phyloP scores from a whole-genome alignment of 2,888 invertebrate genomes.

The Gortyna flavago region DNA sequence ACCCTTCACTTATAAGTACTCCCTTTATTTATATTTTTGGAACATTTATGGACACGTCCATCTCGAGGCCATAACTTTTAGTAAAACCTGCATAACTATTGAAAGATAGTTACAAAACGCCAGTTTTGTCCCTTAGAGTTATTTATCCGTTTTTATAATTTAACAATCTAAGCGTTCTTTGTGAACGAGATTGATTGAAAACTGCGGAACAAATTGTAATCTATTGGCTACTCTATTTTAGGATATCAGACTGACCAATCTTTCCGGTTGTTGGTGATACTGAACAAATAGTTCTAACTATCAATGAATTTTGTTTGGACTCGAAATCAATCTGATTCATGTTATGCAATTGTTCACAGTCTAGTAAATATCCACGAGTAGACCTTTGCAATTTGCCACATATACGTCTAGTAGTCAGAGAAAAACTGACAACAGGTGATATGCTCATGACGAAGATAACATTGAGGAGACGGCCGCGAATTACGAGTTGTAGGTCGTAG shows the following conservation, averaged over 20 bases:
- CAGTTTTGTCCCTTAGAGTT: conserved; percentile 8
- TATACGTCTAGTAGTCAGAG: not conserved
- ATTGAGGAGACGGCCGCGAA: not conserved
- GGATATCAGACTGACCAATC: conserved; percentile 20
- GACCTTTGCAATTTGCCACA: not conserved
- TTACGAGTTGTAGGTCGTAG: too few species aligned
- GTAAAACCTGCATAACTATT: not conserved
- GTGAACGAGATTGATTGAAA: conserved; percentile 41
- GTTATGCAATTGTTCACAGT: not conserved
- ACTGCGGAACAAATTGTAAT: conserved; percentile 42
- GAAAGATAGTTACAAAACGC: not conserved
- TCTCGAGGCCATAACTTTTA: not conserved
- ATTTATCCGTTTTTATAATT: conserved; percentile 22
- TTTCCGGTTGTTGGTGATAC: conserved; percentile 15
- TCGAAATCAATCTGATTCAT: not conserved
- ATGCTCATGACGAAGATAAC: not conserved
- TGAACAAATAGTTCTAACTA: not conserved
- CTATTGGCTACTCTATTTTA: conserved; percentile 27
- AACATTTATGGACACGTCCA: not conserved
- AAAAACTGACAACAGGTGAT: not conserved
- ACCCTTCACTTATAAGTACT: not conserved
- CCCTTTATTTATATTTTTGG: not conserved
- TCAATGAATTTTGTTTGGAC: conserved; percentile 1
- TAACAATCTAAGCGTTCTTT: conserved; percentile 26
- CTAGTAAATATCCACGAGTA: not conserved